Conservation (phyloP, 2,888 invertebrate genomes). For the Andricus quercusramuli region DNA sequence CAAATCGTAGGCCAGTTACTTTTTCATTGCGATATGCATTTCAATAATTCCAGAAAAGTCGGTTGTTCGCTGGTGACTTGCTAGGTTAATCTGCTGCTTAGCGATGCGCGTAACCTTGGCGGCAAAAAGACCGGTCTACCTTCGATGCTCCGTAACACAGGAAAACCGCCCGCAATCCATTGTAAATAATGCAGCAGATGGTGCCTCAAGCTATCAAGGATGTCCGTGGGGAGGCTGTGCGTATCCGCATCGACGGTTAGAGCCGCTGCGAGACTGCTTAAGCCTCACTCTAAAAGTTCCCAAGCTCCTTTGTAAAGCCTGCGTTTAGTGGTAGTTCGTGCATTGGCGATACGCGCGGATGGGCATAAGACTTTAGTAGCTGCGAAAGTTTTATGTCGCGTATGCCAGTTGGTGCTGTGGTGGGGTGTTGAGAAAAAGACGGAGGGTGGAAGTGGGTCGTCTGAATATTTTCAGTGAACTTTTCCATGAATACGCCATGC, state of each 20-base stretch:
- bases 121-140: background rate
- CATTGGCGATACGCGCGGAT: slow-evolving; percentile 64
- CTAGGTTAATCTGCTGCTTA: background rate
- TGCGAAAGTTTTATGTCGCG: slow-evolving; percentile 63
- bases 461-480: slow-evolving; percentile 65
- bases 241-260: background rate
- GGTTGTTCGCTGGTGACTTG: background rate
- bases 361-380: slow-evolving; percentile 56
- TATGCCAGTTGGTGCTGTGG: slow-evolving; percentile 32
- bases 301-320: slow-evolving; percentile 59
- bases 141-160: background rate
- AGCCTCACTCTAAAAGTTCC: slow-evolving; percentile 64
- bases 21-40: background rate
- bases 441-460: slow-evolving; percentile 57
- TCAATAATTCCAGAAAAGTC: background rate
- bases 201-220: background rate
- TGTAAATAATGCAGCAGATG: slow-evolving; percentile 8
- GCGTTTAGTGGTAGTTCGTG: slow-evolving; percentile 64
- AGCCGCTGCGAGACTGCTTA: slow-evolving; percentile 52
- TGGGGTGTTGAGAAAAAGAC: background rate
- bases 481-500: slow-evolving; percentile 68
- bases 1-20: no score
- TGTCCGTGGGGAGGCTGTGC: background rate
- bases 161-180: background rate
- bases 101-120: no score